These are phyloP conservation scores for Drosophila incognita DNA, from an alignment of 2,888 invertebrate species.

Conservation along the genomic window DNA sequence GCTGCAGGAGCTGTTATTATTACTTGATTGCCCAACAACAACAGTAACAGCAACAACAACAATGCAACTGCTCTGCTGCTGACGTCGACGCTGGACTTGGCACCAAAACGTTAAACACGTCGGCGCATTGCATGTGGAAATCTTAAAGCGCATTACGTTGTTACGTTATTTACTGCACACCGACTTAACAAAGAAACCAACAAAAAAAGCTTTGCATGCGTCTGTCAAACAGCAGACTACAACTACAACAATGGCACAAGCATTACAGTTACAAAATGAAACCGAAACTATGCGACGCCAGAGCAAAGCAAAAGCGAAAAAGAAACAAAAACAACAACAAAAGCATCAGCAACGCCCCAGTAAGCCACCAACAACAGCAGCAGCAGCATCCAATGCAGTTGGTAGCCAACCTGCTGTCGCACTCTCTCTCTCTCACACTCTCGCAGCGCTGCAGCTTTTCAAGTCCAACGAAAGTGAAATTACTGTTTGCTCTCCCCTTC, in stretches of 20 bases:
- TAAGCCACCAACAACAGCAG: constrained; percentile 27
- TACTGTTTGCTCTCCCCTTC: constrained; percentile 41
- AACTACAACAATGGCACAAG: constrained; percentile 64
- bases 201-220: constrained; percentile 48
- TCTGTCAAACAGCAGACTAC: constrained; percentile 41
- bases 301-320: constrained; percentile 43
- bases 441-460: constrained; percentile 66
- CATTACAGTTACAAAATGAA: constrained; percentile 79
- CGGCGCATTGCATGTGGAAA: constrained; percentile 69
- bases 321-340: constrained; percentile 30
- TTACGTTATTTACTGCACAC: constrained; percentile 56
- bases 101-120: constrained; percentile 76
- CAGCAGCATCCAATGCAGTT: constrained; percentile 61
- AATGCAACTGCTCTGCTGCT: constrained; percentile 14
- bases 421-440: constrained; percentile 34
- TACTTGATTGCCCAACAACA: constrained; percentile 62
- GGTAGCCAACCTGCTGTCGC: constrained; percentile 28
- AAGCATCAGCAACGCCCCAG: constrained; percentile 52
- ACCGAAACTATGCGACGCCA: constrained; percentile 61
- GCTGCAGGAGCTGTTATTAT: constrained; percentile 66
- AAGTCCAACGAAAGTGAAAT: constrained; percentile 82
- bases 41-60: constrained; percentile 26
- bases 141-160: constrained; percentile 73
- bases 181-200: constrained; percentile 29
- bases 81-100: constrained; percentile 81